phyloP scores from a whole-genome alignment of 2,113 vertebrate genomes.

The Coptodon rendalli region DNA sequence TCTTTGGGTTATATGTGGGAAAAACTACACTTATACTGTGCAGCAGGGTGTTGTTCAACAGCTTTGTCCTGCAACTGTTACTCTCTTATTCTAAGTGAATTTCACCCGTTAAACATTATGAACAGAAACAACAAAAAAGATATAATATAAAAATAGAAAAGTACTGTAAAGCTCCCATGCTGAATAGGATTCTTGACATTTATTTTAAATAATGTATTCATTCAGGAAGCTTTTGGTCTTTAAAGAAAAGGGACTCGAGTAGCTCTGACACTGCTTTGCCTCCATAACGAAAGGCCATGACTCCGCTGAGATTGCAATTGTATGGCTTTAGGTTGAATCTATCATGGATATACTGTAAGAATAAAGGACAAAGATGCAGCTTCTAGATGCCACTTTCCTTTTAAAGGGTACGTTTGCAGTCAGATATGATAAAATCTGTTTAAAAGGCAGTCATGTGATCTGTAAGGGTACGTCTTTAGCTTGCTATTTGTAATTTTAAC shows the following conservation, averaged over 20 bases:
- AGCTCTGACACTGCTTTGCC: constrained; percentile 24
- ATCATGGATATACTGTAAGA: not conserved
- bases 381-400: not conserved
- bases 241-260: not conserved
- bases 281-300: constrained; percentile 28
- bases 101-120: not conserved
- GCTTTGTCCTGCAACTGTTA: not conserved
- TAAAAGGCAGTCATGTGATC: not conserved
- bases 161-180: not conserved
- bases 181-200: not conserved
- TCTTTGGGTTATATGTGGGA: not conserved
- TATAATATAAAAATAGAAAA: not conserved
- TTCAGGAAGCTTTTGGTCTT: constrained; percentile 3
- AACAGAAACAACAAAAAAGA: not conserved
- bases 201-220: not conserved
- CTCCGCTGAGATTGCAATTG: constrained; percentile 9
- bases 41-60: not conserved
- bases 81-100: not conserved
- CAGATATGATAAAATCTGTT: not conserved
- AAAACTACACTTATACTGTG: not conserved
- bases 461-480: not conserved
- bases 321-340: constrained; percentile 15
- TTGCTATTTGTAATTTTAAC: not conserved
- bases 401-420: not conserved
- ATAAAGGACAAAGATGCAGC: not conserved